Percentiles rank a stretch among this genome's conserved stretches.
These are phyloP conservation scores for Leuciscus idus DNA, from an alignment of 2,113 vertebrate genomes.

Conservation along the genomic window DNA sequence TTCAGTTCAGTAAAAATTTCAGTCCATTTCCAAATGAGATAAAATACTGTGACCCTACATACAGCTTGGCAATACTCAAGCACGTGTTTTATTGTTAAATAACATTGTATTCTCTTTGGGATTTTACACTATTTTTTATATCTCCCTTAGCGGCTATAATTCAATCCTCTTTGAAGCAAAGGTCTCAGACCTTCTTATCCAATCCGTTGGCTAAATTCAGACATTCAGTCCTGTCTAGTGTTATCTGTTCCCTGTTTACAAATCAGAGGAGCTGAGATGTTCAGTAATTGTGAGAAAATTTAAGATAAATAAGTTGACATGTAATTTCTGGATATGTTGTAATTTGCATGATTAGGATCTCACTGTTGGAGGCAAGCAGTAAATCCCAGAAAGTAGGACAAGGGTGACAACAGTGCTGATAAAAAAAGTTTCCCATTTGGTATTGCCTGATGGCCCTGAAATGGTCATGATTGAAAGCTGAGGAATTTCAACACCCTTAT, in stretches of 20 bases:
- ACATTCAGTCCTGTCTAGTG: background rate
- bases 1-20: background rate
- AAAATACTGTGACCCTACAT: background rate
- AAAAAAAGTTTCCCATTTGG: background rate
- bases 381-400: background rate
- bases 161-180: background rate
- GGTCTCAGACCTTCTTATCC: background rate
- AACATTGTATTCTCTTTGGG: background rate
- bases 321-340: constrained; percentile 1
- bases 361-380: background rate
- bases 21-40: background rate
- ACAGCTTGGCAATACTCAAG: background rate
- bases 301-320: background rate
- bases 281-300: background rate
- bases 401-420: background rate
- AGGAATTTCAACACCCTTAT: background rate
- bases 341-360: constrained; percentile 10
- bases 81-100: background rate
- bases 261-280: background rate
- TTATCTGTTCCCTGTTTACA: background rate
- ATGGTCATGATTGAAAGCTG: background rate
- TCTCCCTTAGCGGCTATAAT: constrained; percentile 18
- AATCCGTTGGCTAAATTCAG: background rate
- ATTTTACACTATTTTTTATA: background rate
- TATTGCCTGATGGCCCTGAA: background rate